These are phyloP conservation scores for Syngnathoides biaculeatus DNA, from an alignment of 2,113 vertebrate species.

Conservation along the genomic window DNA sequence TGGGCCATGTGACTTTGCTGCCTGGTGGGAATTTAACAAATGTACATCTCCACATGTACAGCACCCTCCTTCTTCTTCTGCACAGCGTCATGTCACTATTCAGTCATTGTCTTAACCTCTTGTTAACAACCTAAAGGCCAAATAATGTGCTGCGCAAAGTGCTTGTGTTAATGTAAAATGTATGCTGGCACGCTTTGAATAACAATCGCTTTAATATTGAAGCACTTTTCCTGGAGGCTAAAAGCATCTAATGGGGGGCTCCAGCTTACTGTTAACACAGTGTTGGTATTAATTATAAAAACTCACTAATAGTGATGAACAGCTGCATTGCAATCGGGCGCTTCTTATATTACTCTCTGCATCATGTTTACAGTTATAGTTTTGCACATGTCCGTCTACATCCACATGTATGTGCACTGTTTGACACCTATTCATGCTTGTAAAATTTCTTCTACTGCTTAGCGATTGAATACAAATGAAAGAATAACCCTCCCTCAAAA, in stretches of 20 bases:
- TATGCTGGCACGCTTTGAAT: slow-evolving; percentile 28
- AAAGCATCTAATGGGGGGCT: slow-evolving; percentile 46
- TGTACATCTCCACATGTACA: background rate
- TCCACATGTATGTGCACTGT: slow-evolving; percentile 3
- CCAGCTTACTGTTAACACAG: slow-evolving; percentile 55
- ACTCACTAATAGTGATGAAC: slow-evolving; percentile 29
- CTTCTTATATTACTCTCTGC: slow-evolving; percentile 37
- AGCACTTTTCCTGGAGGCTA: slow-evolving; percentile 44
- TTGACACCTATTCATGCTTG: slow-evolving; percentile 2
- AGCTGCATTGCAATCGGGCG: slow-evolving; percentile 35
- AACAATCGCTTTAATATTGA: slow-evolving; percentile 30
- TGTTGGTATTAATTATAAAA: slow-evolving; percentile 31
- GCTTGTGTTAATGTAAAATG: slow-evolving; percentile 7
- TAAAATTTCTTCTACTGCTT: slow-evolving; percentile 15
- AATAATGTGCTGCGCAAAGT: slow-evolving; percentile 5
- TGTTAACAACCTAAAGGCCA: slow-evolving; percentile 8
- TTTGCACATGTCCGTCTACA: slow-evolving; percentile 12
- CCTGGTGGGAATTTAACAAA: background rate
- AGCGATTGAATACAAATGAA: slow-evolving; percentile 33
- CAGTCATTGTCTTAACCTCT: slow-evolving; percentile 1
- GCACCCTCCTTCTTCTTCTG: background rate
- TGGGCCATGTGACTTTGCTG: background rate
- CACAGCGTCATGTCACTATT: background rate
- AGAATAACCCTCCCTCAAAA: no score
- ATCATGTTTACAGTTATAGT: slow-evolving; percentile 19